Base-by-base conservation (phyloP, 2,797 vertebrate genomes). In the Pogonophryne albipinna region DNA sequence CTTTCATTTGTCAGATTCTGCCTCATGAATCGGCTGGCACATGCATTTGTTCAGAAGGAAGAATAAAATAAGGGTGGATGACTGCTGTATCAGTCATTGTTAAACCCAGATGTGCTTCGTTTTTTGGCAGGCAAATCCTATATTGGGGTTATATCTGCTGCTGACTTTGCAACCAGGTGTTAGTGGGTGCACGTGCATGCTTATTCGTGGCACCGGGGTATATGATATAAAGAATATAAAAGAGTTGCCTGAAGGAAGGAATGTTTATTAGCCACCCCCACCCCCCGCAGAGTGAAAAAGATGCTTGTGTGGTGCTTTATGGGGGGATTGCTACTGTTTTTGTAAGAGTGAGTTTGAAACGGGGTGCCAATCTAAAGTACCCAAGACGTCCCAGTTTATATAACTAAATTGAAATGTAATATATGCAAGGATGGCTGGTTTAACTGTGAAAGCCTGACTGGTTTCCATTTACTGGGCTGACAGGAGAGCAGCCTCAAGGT, bases 361-460 rank as follows among this genome's bases (percentile, higher is more conserved):
- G 0, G 16, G 42, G 46, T 78, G 50, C 61, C 59, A 80, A 76
- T 67, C 14, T 64, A 57, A 80, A 84, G 66, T 79, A 69, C 55
- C 64, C 38, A 55, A 78, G 78, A 84, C 46, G 65, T 89, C 78
- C 66, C 20, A 63, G 83, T 89, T 90, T 90, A 80, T 89, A 50
- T 78, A 88, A 74, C 87, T 87, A 82, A 79, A 90, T 79, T 85
- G 84, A 84, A 85, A 88, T 84, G 72, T 88, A 84, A 90, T 85
- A 78, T 62, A 82, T 77, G 71, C 2, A 44, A 81, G 82, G 55
- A 63, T 46, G 78, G 74, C 84, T 78, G 73, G 79, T 85, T 86
- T 79, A 88, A 89, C 86, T 78, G 82, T 71, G 82, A 80, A 84
- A 87, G 89, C 85, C 77, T 70, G 81, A 84, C 75, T 78, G 86